A percentile compares a stretch with the other conserved stretches of the same genome.
phyloP scores from a whole-genome alignment of 2,797 vertebrate genomes.

The Pelodytes ibericus region DNA sequence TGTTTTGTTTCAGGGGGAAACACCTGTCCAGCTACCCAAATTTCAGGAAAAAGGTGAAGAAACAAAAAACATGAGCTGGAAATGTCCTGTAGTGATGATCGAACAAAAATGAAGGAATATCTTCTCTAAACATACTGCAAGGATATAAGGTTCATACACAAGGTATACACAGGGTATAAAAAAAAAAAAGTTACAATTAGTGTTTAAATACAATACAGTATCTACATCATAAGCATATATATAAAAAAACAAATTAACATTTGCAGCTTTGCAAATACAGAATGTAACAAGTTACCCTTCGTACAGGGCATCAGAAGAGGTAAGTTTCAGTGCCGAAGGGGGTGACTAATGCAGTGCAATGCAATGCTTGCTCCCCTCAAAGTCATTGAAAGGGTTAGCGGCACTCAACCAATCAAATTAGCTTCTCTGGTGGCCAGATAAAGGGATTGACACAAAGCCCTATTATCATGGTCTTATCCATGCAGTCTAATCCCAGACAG shows the following conservation, averaged over 20 bases:
- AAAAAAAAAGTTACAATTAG: conserved; percentile 78
- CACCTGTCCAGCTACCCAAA: too few relatives aligned
- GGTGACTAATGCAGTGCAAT: background rate
- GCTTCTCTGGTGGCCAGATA: background rate
- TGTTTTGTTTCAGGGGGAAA: too few relatives aligned
- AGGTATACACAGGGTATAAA: too few relatives aligned
- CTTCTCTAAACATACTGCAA: conserved; percentile 83
- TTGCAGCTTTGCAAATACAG: conserved; percentile 26
- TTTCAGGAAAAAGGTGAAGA: too few relatives aligned
- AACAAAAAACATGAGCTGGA: too few relatives aligned
- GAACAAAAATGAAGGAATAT: too few relatives aligned
- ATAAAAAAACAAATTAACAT: conserved; percentile 54
- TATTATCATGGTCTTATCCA: background rate
- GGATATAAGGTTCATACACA: conserved; percentile 86
- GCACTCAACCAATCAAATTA: background rate
- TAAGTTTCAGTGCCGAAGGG: too few relatives aligned
- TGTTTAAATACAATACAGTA: conserved; percentile 85
- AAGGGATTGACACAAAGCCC: too few relatives aligned
- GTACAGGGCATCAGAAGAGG: too few relatives aligned
- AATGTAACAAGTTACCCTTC: background rate
- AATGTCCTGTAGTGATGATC: background rate
- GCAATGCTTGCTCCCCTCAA: background rate
- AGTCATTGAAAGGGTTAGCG: too few relatives aligned
- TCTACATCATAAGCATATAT: conserved; percentile 84
- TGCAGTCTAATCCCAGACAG: background rate